Base-by-base conservation (phyloP, 2,797 vertebrate genomes). In the Danio kyathit region DNA sequence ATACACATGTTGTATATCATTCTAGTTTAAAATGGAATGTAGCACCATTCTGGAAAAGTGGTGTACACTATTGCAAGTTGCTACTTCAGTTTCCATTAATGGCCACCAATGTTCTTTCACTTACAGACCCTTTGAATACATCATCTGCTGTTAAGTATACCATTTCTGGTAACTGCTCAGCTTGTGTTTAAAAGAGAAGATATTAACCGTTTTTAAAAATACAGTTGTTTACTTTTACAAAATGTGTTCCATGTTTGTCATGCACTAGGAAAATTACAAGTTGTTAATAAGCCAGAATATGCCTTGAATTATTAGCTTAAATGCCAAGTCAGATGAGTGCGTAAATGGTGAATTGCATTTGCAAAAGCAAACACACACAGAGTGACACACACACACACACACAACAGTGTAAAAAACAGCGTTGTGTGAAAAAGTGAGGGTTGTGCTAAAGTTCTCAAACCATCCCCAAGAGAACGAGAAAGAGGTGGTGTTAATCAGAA, bases 291-390 rank as follows among this genome's bases (percentile, higher is more conserved):
- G 12, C 14, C 14, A 46, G 14, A 48, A 59, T 38, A 43, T 38
- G 29, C 10, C 43, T 69, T 69, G n/a, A 12, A 43, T 17, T 10
- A 7, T 76, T 4, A 48, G 7, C 46, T 44, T 29, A 19, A 64
- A 69, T 40, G 65, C 67, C 82, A 84, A 80, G 10, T 77, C 82
- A 84, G 82, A 84, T 80, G 61, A 48, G 40, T 69, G 46, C 60
- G 54, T 56, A 49, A 51, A 82, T 48, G 48, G 82, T 17, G 41
- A 76, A 48, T 41, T 52, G 66, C 59, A 75, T 56, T 74, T 63
- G 16, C 38, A 38, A 67, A 67, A 67, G 69, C 70, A 71, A 63
- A 29, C 29, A 80, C 64, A 79, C 61, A 79, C 48, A 82, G 17
- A 82, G 16, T 19, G 43, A 80, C 56, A 78, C 64, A 44, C 40